Evolutionary conservation across 2,888 invertebrate genomes (phyloP).

Genomic region (Lathronympha strigana): DNA sequence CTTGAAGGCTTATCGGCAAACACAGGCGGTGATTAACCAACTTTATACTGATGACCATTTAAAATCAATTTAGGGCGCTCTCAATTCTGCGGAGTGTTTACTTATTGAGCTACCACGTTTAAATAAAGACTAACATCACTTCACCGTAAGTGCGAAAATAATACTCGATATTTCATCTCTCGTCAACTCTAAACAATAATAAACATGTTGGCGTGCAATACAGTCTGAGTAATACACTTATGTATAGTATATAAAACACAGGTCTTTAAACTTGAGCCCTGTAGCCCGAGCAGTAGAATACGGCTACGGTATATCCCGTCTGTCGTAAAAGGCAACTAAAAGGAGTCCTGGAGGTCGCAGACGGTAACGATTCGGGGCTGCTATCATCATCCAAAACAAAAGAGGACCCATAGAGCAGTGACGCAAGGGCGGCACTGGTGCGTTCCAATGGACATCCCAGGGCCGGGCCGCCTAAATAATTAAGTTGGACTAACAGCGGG

Average conservation of each 20-base stretch:
- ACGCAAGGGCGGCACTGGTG: too few species aligned
- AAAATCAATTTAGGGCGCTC: slow-evolving; percentile 50
- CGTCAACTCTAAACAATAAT: slow-evolving; percentile 19
- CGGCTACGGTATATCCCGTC: too few species aligned
- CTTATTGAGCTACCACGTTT: slow-evolving; percentile 20
- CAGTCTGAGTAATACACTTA: background rate
- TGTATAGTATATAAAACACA: background rate
- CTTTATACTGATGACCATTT: slow-evolving; percentile 50
- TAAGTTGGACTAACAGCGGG: too few species aligned
- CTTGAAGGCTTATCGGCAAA: slow-evolving; percentile 29
- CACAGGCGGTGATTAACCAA: slow-evolving; percentile 45
- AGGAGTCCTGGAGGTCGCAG: too few species aligned
- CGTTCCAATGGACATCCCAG: too few species aligned
- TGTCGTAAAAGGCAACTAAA: too few species aligned
- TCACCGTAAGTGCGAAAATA: slow-evolving; percentile 16
- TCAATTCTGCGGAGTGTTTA: slow-evolving; percentile 48
- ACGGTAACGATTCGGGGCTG: too few species aligned
- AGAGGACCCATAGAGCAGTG: too few species aligned
- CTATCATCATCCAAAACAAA: too few species aligned
- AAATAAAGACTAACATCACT: slow-evolving; percentile 19
- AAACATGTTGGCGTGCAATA: background rate
- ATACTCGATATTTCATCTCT: slow-evolving; percentile 9
- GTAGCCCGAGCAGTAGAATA: too few species aligned
- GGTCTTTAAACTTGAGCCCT: slow-evolving; percentile 9
- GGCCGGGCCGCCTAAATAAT: too few species aligned